phyloP scores from a whole-genome alignment of 2,113 vertebrate species.

The Scatophagus argus region DNA sequence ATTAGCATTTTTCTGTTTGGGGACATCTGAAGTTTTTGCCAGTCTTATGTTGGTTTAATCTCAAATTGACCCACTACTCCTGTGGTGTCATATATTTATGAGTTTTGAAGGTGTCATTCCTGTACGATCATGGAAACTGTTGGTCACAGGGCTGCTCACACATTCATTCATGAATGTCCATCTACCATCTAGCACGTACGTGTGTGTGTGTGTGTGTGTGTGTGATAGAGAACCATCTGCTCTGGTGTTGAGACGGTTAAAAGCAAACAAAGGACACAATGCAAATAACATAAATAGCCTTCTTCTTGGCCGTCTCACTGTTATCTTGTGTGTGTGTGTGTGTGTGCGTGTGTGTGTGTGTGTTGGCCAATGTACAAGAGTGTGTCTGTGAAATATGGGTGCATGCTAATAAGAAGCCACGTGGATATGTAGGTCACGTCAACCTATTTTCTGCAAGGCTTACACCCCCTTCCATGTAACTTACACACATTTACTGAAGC shows the following conservation, averaged over 20 bases:
- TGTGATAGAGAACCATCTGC: slow-evolving; percentile 70
- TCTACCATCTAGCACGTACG: neutral
- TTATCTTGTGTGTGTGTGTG: slow-evolving; percentile 48
- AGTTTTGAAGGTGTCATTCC: slow-evolving; percentile 3
- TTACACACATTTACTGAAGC: slow-evolving; percentile 33
- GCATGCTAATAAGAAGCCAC: slow-evolving; percentile 82
- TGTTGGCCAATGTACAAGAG: neutral
- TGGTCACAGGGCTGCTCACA: slow-evolving; percentile 26
- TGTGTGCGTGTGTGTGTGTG: slow-evolving; percentile 4
- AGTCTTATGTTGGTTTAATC: neutral
- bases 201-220: slow-evolving; percentile 14
- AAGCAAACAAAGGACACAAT: slow-evolving; percentile 80
- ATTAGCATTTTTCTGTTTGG: neutral
- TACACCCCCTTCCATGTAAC: slow-evolving; percentile 57
- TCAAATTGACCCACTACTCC: neutral
- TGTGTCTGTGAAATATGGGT: slow-evolving; percentile 65
- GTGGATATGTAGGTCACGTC: slow-evolving; percentile 85
- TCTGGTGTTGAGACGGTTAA: slow-evolving; percentile 70
- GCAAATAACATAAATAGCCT: slow-evolving; percentile 80
- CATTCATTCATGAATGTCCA: slow-evolving; percentile 40
- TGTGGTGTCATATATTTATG: slow-evolving; percentile 1
- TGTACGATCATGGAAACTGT: slow-evolving; percentile 22
- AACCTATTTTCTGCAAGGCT: slow-evolving; percentile 78
- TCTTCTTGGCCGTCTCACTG: slow-evolving; percentile 68
- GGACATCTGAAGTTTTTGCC: too few relatives aligned